Base-by-base conservation (phyloP, 2,888 invertebrate genomes). In the Syritta pipiens region DNA sequence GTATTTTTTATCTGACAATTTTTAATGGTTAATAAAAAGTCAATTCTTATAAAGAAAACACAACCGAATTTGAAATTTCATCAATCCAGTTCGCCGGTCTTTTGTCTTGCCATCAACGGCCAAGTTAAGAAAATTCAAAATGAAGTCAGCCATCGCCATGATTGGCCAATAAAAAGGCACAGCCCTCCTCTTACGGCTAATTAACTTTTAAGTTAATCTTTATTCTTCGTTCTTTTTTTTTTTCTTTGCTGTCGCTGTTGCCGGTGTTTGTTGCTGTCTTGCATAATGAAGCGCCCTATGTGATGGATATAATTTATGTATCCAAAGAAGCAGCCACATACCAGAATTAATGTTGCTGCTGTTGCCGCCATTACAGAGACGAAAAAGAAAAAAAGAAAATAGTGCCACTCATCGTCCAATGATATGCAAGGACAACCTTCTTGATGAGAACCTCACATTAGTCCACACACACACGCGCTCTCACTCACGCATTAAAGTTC, bases 341-440 rank as follows among this genome's bases (percentile, higher is more conserved):
- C 19, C 26, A n/a, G 53, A 40, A 6, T 67, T 53, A 53, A 65
- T 65, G 57, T 48, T 19, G n/a, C 28, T n/a, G 20, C 14, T 4
- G 53, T 35, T 49, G 17, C 53, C 77, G 65, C 65, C 76, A 63
- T 69, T 10, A 77, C 46, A 32, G 17, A 59, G 40, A 59, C 22
- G 24, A 37, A 14, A 65, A 67, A 28, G 30, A 26, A 46, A 12
- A 67, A 48, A 42, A 37, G 53, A 19, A 65, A 44, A 51, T 40
- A 60, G 32, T 28, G 19, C 37, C 19, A 1, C 9, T n/a, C 37
- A 9, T 14, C 22, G 51, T 20, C 60, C 75, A 75, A 75, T 75
- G 62, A 75, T 69, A 62, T 35, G 26, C 55, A 62, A 57, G 75
- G 71, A 63, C 76, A 71, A 59, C 76, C 76, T 59, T 65, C 51